Evolutionary conservation across 2,113 vertebrate species (phyloP), one percentile per base, ranked within the genome.

Genomic region (Tachuris rubrigastra): DNA sequence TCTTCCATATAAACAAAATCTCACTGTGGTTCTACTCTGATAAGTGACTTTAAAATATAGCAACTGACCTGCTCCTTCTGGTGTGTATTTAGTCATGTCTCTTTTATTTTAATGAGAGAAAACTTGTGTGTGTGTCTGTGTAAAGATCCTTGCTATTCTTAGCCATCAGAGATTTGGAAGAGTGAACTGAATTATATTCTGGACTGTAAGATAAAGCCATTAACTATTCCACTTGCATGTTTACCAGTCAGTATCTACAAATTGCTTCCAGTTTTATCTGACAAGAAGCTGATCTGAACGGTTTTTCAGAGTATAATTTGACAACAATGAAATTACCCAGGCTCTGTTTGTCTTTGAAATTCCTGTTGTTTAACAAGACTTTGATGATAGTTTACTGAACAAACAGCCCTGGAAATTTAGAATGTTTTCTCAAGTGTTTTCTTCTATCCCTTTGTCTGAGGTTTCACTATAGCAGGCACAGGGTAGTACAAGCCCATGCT

Each of bases 31-130:
- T 91, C 72, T 84, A 12, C 87, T 94, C 73, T 96, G 55, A 78
- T 86, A 94, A 89, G 73, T 86, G 81, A 89, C 94, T 76, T 77
- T 60, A 89, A 90, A 79, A 83, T 47, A 59, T 62, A 87, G 23
- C 50, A 93, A 21, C 46, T 73, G 75, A 25, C 67, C 59, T 94
- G 60, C 58, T 94, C 33, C 44, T 85, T 85, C 77, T 85, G 39
- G 53, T 91, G 74, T 96, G 77, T 92, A 80, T 95, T 85, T 82
- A 66, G 73, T 73, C 46, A 4, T 46, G 59, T 81, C 65, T 84
- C 59, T 59, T 59, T 86, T 85, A 60, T 52, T 87, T 84, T 81
- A 89, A 81, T 92, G 76, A 72, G 21, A 63, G 47, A 84, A 90
- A 66, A 22, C 23, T 72, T 93, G 21, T 39, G 31, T 58, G 23